Base-by-base conservation (phyloP, 2,888 invertebrate species). In the Amphipoea oculea region DNA sequence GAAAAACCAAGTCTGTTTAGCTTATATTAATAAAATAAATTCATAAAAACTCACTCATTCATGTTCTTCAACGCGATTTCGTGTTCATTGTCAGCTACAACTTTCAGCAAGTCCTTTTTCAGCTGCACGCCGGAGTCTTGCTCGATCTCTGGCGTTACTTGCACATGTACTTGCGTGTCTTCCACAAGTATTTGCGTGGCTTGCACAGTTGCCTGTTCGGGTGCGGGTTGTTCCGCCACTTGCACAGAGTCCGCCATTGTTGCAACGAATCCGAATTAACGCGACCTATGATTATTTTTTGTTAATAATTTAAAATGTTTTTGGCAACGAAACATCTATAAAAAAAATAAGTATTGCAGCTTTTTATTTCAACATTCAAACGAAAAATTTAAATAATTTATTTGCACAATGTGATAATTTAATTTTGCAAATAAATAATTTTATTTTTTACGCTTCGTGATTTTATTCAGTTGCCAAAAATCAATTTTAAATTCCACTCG, bases 241-340 rank as follows among this genome's bases (percentile, higher is more conserved):
- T 91, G 91, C 93, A 96, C 95, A 86, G 95, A 91, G 84, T 93
- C 92, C 88, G 94, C 92, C 96, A 96, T 96, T 90, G 88, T 93
- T 75, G 73, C 60, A 82, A 86, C 79, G 79, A 83, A 79, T 79
- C 76, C 86, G 84, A 88, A 77, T 82, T 82, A 84, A 63, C 89
- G 87, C 90, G 85, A 89, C 89, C 92, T 92, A 90, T 83, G 81
- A 85, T 85, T 85, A 71, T 78, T 77, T 60, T 79, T 45, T 73
- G 77, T 78, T 14, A 70, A 79, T 78, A 76, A 85, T 88, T 86
- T 17, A 1, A 14, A 68, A 48, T 40, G 67, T 72, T 86, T 83
- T 87, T 84, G 86, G 84, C 89, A 86, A 85, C 57, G 6, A n/a
- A 67, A 74, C 20, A 57, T 5, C 51, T 6, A 14, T n/a, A 0